phyloP scores from a whole-genome alignment of 2,113 vertebrate genomes.

The Nothoprocta pentlandii region DNA sequence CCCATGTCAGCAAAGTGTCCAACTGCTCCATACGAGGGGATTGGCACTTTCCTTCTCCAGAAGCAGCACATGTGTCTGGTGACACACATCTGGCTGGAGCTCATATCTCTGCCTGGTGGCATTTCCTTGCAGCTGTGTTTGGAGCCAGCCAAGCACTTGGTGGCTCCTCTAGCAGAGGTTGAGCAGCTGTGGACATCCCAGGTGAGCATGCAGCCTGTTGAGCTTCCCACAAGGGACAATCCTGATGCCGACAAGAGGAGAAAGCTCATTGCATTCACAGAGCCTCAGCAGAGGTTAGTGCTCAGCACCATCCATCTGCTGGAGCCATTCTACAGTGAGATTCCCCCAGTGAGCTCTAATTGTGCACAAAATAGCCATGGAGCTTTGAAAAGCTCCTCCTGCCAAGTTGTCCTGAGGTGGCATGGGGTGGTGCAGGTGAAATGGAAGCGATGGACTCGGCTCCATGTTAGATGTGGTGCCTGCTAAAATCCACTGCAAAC shows the following conservation, averaged over 20 bases:
- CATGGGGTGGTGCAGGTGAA: not conserved
- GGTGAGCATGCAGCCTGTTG: not conserved
- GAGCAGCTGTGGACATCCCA: not conserved
- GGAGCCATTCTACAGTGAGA: not conserved
- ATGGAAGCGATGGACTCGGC: not conserved
- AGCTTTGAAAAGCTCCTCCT: not conserved
- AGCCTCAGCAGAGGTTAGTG: not conserved
- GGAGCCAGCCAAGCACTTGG: not conserved
- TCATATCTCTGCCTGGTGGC: not conserved
- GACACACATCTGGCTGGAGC: not conserved
- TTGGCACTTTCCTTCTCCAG: not conserved
- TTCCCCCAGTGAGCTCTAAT: not conserved
- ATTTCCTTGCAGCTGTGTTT: not conserved
- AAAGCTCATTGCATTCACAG: not conserved
- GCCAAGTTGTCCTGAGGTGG: not conserved
- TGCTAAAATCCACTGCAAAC: not conserved
- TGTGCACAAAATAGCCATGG: not conserved
- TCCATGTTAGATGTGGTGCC: not conserved
- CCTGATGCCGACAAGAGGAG: not conserved
- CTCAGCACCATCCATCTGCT: not conserved
- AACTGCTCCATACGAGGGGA: fast-evolving
- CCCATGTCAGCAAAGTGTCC: not conserved
- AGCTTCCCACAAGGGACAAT: not conserved
- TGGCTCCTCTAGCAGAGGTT: not conserved
- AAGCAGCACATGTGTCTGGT: not conserved